Conservation (phyloP, 1,140 invertebrate species). For the Drosophila triauraria region DNA sequence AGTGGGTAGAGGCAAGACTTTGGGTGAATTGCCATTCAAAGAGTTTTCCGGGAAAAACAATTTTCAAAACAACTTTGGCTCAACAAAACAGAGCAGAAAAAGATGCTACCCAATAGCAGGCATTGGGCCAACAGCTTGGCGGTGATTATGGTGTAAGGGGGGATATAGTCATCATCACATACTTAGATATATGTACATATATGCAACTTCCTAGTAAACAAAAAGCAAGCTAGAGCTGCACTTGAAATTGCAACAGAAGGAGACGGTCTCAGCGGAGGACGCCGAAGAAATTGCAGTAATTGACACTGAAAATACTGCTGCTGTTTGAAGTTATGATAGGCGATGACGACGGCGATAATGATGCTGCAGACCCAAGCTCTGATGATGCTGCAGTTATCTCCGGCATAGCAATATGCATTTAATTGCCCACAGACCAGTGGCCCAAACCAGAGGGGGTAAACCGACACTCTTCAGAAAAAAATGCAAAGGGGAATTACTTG, state of each 20-base stretch:
- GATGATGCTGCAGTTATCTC: conserved; percentile 62
- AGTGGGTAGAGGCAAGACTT: conserved; percentile 19
- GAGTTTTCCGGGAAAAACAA: conserved; percentile 60
- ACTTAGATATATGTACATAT: conserved; percentile 19
- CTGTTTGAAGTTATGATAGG: conserved; percentile 20
- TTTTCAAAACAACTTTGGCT: conserved; percentile 64
- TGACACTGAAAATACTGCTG: conserved; percentile 70
- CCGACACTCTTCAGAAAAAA: background rate
- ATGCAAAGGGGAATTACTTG: background rate
- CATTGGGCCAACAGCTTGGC: conserved; percentile 30
- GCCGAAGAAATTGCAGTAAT: conserved; percentile 62
- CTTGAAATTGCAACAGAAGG: conserved; percentile 29
- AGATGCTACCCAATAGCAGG: conserved; percentile 37
- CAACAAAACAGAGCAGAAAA: conserved; percentile 42
- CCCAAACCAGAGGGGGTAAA: background rate
- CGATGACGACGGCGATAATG: conserved; percentile 30
- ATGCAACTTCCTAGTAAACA: conserved; percentile 63
- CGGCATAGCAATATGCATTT: conserved; percentile 43
- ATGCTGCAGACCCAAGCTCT: conserved; percentile 24
- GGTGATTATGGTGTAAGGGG: conserved; percentile 6
- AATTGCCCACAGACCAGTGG: conserved; percentile 44
- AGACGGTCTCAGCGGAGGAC: background rate
- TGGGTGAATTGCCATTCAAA: conserved; percentile 19
- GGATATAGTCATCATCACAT: conserved; percentile 23
- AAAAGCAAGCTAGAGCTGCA: conserved; percentile 28